These are phyloP conservation scores for Agonopterix heracliana DNA, from an alignment of 2,888 invertebrate genomes.

Conservation along the genomic window DNA sequence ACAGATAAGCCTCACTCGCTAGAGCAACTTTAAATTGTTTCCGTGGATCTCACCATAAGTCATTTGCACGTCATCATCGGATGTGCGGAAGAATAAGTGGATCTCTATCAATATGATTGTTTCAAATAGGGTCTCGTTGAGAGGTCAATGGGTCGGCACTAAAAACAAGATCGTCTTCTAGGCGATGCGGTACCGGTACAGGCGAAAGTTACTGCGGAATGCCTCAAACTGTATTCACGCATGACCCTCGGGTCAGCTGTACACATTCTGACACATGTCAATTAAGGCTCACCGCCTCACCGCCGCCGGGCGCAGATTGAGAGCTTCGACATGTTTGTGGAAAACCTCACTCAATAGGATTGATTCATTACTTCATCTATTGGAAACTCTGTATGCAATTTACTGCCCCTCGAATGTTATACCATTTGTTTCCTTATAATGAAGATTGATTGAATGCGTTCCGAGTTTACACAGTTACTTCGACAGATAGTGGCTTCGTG, in stretches of 20 bases:
- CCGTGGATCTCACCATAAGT: no score
- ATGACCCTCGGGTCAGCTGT: constrained; percentile 66
- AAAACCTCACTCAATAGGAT: constrained; percentile 57
- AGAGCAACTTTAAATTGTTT: no score
- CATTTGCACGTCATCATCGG: no score
- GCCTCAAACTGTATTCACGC: constrained; percentile 64
- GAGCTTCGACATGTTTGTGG: constrained; percentile 71
- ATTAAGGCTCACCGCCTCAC: constrained; percentile 60
- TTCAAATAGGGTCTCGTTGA: constrained; percentile 23
- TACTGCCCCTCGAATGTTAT: constrained; percentile 33
- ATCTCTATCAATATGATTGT: constrained; percentile 2
- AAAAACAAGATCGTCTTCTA: constrained; percentile 45
- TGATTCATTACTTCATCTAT: constrained; percentile 66
- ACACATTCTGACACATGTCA: constrained; percentile 74
- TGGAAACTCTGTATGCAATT: constrained; percentile 36
- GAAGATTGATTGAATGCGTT: constrained; percentile 34
- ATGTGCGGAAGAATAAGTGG: no score
- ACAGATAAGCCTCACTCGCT: no score
- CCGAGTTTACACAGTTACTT: constrained; percentile 8
- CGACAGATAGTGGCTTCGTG: not conserved
- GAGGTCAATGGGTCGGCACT: constrained; percentile 35
- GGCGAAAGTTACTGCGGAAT: constrained; percentile 67
- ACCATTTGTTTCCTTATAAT: constrained; percentile 37
- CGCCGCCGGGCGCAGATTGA: constrained; percentile 53
- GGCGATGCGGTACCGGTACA: constrained; percentile 10